Base-by-base conservation (phyloP, 2,797 vertebrate species). In the Eulemur albifrons region DNA sequence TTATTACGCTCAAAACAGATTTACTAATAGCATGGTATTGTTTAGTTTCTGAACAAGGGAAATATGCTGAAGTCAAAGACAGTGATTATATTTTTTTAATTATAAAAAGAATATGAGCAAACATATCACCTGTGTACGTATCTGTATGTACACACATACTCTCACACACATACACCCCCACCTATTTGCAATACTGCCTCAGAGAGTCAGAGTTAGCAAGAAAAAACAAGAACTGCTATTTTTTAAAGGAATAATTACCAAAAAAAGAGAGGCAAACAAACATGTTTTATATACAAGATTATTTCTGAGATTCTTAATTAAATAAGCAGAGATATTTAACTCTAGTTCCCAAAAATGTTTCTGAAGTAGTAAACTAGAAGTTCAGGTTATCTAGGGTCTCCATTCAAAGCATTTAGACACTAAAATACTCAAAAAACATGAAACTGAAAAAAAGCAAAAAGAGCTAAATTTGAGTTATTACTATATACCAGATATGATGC, bases 41-140 rank as follows among this genome's bases (percentile, higher is more conserved):
- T 67, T 67, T 35, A 90, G 54, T 57, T 85, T 80, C 45, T 93
- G 90, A 96, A 90, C 35, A 94, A 81, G 83, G 72, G 23, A 93
- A 95, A 81, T 77, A 81, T 10, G 9, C 0, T 81, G 52, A 94
- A 89, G 84, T 72, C 35, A 90, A 93, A 86, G 61, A 76, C 1
- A 91, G 38, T 87, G 79, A 87, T 59, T 79, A 50, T 21, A 73
- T 27, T 83, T 81, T 21, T 88, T 88, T 96, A 92, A 96, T 75
- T 96, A 61, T 35, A 5, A 94, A 93, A 98, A 73, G n/a, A 95
- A 54, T 45, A 84, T 85, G 17, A 83, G n/a, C 13, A 83, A 93
- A 82, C 17, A 54, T 32, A 93, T 50, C 61, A 81, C 18, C 6
- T 94, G 5, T 87, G 21, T 63, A 50, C 72, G 2, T 18, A 75